These are phyloP conservation scores for Babylonia areolata DNA, from an alignment of 1,140 invertebrate species.

Conservation along the genomic window DNA sequence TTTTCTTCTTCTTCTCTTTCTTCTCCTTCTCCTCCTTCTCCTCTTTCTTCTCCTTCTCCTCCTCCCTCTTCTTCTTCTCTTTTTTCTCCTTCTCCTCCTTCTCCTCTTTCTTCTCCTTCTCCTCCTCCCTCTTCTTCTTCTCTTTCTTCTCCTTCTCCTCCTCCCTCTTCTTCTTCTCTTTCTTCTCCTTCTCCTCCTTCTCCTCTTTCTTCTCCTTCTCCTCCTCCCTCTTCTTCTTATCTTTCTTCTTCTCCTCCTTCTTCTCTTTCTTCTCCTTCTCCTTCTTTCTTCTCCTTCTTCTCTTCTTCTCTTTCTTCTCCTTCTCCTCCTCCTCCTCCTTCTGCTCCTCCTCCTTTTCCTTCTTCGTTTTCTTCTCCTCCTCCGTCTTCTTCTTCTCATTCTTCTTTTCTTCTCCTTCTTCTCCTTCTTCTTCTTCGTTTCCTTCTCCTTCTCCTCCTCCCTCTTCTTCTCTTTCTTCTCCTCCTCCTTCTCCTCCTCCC, in stretches of 20 bases:
- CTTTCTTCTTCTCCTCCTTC: background rate
- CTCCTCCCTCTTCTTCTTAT: background rate
- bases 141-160: background rate
- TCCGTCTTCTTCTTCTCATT: background rate
- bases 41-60: background rate
- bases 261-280: background rate
- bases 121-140: slow-evolving; percentile 13
- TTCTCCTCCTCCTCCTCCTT: slow-evolving; percentile 20
- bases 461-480: slow-evolving; percentile 24
- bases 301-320: background rate
- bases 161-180: slow-evolving; percentile 18
- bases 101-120: background rate
- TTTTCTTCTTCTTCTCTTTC: background rate
- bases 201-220: background rate
- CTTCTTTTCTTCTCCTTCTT: background rate
- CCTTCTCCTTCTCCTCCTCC: slow-evolving; percentile 23
- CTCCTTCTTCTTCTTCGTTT: background rate
- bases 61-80: background rate
- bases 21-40: background rate
- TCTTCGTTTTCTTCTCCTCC: background rate
- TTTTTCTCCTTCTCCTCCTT: background rate
- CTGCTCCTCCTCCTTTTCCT: background rate
- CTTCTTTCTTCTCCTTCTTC: background rate
- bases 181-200: background rate
- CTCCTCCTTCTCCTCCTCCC: background rate